Evolutionary conservation across 2,113 vertebrate species (phyloP), one percentile per base, ranked within the genome.

Genomic region (Eonycteris spelaea): DNA sequence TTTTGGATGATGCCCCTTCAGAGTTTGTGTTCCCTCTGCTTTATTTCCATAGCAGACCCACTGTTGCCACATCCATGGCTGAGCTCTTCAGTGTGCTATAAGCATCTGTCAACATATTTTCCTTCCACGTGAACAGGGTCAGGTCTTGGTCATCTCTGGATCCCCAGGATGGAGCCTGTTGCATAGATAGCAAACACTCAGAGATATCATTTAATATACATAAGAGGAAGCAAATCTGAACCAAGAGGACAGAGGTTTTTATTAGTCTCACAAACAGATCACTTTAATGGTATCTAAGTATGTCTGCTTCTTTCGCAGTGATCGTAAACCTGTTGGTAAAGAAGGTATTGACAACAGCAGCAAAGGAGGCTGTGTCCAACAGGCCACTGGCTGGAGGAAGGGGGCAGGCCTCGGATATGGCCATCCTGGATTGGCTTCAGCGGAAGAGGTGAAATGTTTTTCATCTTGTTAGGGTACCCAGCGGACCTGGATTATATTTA

Each of bases 301-400:
- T 48, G 6, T 83, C 45, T 97, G 19, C 22, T 90, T 98, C 83
- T 97, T 96, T 98, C 97, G 48, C 95, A 99, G 99, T 73, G 98
- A 98, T 63, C 98, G 96, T 77, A 98, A 98, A 75, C 86, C 98
- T 88, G 65, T 93, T 75, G 96, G 93, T 77, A 98, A 97, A 97
- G 97, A 97, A n/a, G 98, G 97, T 73, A 73, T 94, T 35, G 98
- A 98, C 59, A 98, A 78, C 75, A 98, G 97, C 97, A 98, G 91
- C 98, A 98, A 98, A 98, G 98, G 99, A 95, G 97, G 98, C 95
- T 97, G 95, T 95, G 96, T 93, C 96, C 82, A 98, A 19, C 99
- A 98, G 82, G 96, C 98, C 48, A 33, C 95, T 0, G 98, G 98
- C 75, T 99, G 98, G 99, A 99, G 97, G 94, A 98, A 98, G 75